Evolutionary conservation across 2,797 vertebrate species (phyloP).

Genomic region (Scleropages formosus): DNA sequence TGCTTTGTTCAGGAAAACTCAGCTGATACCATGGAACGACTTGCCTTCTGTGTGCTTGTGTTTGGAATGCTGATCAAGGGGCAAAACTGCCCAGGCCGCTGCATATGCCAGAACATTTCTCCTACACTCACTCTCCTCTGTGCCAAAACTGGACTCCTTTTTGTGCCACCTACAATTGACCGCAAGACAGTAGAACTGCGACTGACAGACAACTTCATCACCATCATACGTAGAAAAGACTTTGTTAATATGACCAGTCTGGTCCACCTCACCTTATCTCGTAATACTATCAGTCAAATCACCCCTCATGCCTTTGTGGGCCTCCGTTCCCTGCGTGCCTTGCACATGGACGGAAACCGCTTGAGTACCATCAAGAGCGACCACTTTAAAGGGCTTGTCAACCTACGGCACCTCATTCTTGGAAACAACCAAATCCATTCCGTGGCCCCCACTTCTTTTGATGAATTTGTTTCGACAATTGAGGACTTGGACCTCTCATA

Average conservation of each 20-base stretch:
- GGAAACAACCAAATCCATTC: slow-evolving; percentile 91
- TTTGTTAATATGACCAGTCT: slow-evolving; percentile 95
- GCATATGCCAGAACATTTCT: slow-evolving; percentile 91
- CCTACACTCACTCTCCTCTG: slow-evolving; percentile 90
- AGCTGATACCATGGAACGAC: slow-evolving; percentile 72
- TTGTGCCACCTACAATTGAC: slow-evolving; percentile 87
- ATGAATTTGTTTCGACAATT: slow-evolving; percentile 85
- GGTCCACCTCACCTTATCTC: slow-evolving; percentile 90
- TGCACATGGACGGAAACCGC: slow-evolving; percentile 93
- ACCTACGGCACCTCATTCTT: slow-evolving; percentile 88
- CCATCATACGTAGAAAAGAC: slow-evolving; percentile 83
- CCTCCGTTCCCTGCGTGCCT: slow-evolving; percentile 81
- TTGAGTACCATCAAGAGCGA: slow-evolving; percentile 77
- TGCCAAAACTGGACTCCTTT: slow-evolving; percentile 89
- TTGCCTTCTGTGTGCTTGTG: slow-evolving; percentile 79
- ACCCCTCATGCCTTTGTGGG: slow-evolving; percentile 81
- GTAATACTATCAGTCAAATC: slow-evolving; percentile 92
- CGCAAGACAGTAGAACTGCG: slow-evolving; percentile 91
- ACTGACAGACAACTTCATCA: slow-evolving; percentile 94
- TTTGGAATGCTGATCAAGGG: slow-evolving; percentile 70
- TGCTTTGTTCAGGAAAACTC: slow-evolving; percentile 58
- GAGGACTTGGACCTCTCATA: slow-evolving; percentile 94
- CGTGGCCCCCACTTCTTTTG: slow-evolving; percentile 78
- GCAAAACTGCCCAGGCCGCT: slow-evolving; percentile 87
- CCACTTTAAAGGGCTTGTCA: slow-evolving; percentile 83